Conservation (phyloP, 2,797 vertebrate genomes). For the Tamandua tetradactyla region DNA sequence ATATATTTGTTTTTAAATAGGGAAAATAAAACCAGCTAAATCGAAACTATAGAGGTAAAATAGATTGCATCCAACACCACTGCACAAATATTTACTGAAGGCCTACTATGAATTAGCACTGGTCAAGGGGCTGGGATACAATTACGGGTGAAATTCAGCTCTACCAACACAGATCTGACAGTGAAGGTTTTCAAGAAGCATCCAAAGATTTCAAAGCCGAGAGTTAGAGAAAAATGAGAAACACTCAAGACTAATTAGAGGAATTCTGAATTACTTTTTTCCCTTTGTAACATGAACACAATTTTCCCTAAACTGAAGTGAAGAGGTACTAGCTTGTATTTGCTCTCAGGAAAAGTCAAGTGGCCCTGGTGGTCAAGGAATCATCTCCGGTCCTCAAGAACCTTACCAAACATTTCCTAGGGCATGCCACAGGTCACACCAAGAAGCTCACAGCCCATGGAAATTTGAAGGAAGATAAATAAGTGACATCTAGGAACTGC, state of each 20-base stretch:
- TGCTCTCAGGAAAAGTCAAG: not conserved
- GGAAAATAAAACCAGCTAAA: constrained; percentile 7
- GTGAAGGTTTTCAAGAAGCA: not conserved
- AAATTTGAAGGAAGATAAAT: not conserved
- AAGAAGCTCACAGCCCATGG: not conserved
- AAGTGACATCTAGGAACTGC: not conserved
- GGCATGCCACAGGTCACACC: not conserved
- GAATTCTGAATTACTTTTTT: not conserved
- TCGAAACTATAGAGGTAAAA: not conserved
- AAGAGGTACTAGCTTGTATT: not conserved
- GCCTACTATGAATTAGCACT: not conserved
- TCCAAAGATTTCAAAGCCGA: not conserved
- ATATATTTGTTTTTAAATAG: not conserved
- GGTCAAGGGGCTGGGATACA: not conserved
- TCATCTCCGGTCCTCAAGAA: not conserved
- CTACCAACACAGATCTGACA: not conserved
- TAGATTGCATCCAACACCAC: not conserved
- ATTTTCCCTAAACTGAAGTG: not conserved
- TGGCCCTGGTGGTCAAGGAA: no score
- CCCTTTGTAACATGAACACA: not conserved
- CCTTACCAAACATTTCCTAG: not conserved
- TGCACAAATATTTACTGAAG: not conserved
- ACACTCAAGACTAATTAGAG: not conserved
- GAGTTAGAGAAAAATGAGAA: not conserved
- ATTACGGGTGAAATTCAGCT: not conserved